Evolutionary conservation across 2,888 invertebrate genomes (phyloP).

Genomic region (Odontothrips loti): DNA sequence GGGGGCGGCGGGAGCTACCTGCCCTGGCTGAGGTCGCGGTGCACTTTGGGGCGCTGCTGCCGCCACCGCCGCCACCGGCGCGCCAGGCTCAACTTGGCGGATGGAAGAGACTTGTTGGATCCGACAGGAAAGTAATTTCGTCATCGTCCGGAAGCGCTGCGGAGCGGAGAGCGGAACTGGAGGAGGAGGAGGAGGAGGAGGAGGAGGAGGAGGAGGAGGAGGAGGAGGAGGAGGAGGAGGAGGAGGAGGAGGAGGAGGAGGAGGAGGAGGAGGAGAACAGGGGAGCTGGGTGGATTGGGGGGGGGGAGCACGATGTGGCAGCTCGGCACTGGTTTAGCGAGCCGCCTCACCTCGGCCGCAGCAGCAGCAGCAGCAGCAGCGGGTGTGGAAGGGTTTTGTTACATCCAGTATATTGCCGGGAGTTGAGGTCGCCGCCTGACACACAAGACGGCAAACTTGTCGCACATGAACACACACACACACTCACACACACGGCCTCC

Average conservation of each 20-base stretch:
- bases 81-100: neutral
- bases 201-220: neutral
- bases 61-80: neutral
- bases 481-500: no score
- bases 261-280: no score
- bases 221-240: neutral
- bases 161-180: neutral
- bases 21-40: neutral
- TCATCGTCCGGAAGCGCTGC: constrained; percentile 11
- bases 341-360: no score
- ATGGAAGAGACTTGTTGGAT: neutral
- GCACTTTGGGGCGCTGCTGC: neutral
- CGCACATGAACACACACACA: neutral
- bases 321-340: no score
- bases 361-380: no score
- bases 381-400: neutral
- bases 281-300: no score
- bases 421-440: neutral
- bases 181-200: neutral
- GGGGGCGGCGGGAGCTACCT: neutral
- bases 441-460: constrained; percentile 11
- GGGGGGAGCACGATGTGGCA: no score
- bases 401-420: constrained; percentile 1
- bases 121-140: constrained; percentile 6
- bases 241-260: neutral